These are phyloP conservation scores for Sceloporus undulatus DNA, from an alignment of 2,113 vertebrate genomes.

Conservation along the genomic window DNA sequence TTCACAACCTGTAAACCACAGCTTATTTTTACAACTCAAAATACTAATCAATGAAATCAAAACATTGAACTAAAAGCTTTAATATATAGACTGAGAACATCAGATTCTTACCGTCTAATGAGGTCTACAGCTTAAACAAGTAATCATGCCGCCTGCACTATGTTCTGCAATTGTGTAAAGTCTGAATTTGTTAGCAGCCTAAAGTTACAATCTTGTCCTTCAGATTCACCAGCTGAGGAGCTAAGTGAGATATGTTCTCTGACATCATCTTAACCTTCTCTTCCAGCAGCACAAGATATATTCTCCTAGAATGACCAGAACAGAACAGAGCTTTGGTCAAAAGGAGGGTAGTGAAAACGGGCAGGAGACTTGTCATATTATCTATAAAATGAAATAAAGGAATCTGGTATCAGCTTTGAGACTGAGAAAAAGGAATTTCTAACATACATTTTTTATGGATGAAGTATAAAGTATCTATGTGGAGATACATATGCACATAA, in stretches of 20 bases:
- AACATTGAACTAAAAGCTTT: conserved; percentile 31
- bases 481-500: too few relatives aligned
- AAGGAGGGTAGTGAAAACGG: too few relatives aligned
- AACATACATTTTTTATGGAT: too few relatives aligned
- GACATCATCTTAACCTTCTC: too few relatives aligned
- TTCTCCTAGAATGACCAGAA: too few relatives aligned
- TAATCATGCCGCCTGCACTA: background rate
- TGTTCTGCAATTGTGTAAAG: background rate
- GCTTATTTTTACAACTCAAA: conserved; percentile 53
- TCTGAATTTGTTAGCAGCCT: conserved; percentile 38
- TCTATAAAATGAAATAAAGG: too few relatives aligned
- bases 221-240: background rate
- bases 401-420: too few relatives aligned
- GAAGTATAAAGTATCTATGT: too few relatives aligned
- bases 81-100: background rate
- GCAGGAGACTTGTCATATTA: too few relatives aligned
- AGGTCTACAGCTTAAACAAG: conserved; percentile 38
- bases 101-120: conserved; percentile 34
- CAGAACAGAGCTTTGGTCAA: too few relatives aligned
- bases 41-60: conserved; percentile 31
- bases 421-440: too few relatives aligned
- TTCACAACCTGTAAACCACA: conserved; percentile 12
- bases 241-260: background rate
- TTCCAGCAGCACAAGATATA: too few relatives aligned
- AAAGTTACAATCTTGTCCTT: background rate